phyloP scores from a whole-genome alignment of 2,888 invertebrate genomes.

The Andrena chrysosceles region DNA sequence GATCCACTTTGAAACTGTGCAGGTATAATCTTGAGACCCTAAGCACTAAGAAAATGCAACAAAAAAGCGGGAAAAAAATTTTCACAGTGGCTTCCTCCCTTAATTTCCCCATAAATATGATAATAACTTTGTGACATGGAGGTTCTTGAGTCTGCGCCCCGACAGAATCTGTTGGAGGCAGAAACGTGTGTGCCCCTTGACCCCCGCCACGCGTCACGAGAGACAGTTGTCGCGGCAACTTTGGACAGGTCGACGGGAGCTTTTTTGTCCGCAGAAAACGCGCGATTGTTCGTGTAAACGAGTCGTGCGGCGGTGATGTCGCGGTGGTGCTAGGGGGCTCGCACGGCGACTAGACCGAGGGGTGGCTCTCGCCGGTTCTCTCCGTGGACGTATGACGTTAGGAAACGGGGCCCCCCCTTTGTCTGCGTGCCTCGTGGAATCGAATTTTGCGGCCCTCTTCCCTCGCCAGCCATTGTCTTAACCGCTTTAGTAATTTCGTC shows the following conservation, averaged over 20 bases:
- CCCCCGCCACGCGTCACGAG: conserved; percentile 67
- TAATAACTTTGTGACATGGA: too few species aligned
- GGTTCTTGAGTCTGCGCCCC: too few species aligned
- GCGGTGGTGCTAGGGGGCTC: conserved; percentile 52
- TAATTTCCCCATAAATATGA: too few species aligned
- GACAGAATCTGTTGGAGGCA: conserved; percentile 31
- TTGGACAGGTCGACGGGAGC: conserved; percentile 72
- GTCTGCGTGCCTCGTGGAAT: conserved; percentile 53
- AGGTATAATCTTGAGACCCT: too few species aligned
- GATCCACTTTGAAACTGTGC: too few species aligned
- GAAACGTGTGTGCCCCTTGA: conserved; percentile 59
- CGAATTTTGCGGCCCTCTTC: conserved; percentile 66
- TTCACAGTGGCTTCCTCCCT: too few species aligned
- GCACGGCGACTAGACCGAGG: conserved; percentile 39
- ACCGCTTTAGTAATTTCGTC: conserved; percentile 54
- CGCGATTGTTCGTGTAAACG: conserved; percentile 71
- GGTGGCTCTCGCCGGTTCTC: conserved; percentile 56
- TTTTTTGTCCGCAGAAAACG: conserved; percentile 70
- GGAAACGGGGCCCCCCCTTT: conserved; percentile 19
- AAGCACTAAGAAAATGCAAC: background rate
- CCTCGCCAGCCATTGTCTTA: conserved; percentile 52
- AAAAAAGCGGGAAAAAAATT: too few species aligned
- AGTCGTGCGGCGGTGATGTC: conserved; percentile 65
- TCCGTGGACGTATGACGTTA: conserved; percentile 62
- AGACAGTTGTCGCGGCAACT: conserved; percentile 72